Base-by-base conservation (phyloP, 2,797 vertebrate species). In the Neomorphus geoffroyi region DNA sequence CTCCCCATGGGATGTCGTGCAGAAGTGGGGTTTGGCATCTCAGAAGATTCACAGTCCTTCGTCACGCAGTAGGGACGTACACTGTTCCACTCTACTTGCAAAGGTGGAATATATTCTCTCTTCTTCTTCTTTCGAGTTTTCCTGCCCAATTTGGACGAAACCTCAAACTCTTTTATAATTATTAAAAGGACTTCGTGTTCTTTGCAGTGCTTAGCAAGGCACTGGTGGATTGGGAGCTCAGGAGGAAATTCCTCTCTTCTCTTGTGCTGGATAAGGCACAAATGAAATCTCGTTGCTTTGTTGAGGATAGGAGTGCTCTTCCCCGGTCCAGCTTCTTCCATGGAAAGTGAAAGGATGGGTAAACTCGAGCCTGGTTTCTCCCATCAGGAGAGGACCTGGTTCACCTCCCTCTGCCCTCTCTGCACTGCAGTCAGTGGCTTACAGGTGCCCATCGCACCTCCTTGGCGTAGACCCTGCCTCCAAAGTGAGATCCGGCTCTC, bases 51-150 rank as follows among this genome's bases (percentile, higher is more conserved):
- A 1, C 23, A 30, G 46, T 90, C 39, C 39, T 60, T 66, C 81
- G 15, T 61, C 62, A 16, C 0, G 0, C 39, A 17, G 28, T 35
- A 57, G 61, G 67, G 74, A 26, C 12, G 6, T 13, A 33, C 17
- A 16, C 19, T 45, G 1, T 57, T 13, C 30, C 32, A 5, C 41
- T 77, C 56, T 73, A 16, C 69, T 84, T 91, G n/a, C 50, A 41
- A 5, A 66, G 48, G 22, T 32, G 50, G 32, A 77, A 28, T 33
- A 5, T 19, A 2, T 61, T 82, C 19, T 50, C 24, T 80, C 70
- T 82, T 87, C 51, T 82, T 84, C 69, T 45, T 82, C 86, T 87
- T 71, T 65, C 24, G 64, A 82, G 33, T 33, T 77, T 90, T 78
- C 24, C 32, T 81, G 24, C 28, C 27, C 35, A 33, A 2, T 48